phyloP scores from a whole-genome alignment of 2,888 invertebrate species.

The Andrena praecox region DNA sequence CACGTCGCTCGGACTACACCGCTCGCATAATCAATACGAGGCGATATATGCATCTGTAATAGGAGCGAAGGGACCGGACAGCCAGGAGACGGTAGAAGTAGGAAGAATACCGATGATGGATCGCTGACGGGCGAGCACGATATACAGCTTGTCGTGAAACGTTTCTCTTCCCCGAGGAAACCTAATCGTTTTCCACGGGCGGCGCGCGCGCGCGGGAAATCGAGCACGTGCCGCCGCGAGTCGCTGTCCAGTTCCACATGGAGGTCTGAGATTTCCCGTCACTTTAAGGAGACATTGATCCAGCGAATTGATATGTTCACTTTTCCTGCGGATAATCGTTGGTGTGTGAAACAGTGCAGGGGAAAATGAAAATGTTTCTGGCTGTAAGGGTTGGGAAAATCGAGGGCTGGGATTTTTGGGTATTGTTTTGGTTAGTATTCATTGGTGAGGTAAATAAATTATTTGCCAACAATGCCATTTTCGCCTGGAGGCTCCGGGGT shows the following conservation, averaged over 20 bases:
- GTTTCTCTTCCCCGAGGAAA: not conserved
- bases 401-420: too few species aligned
- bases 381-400: too few species aligned
- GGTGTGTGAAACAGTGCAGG: too few species aligned
- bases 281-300: too few species aligned
- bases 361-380: too few species aligned
- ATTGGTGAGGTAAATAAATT: too few species aligned
- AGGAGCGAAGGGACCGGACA: constrained; percentile 61
- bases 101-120: constrained; percentile 55
- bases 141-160: constrained; percentile 34
- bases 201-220: constrained; percentile 10
- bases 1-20: constrained; percentile 68
- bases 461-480: too few species aligned
- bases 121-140: constrained; percentile 46
- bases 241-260: not conserved
- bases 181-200: constrained; percentile 2
- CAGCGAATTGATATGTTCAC: too few species aligned
- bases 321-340: too few species aligned
- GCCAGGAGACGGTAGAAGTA: constrained; percentile 30
- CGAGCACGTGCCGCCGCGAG: constrained; percentile 13
- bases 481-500: too few species aligned
- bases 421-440: too few species aligned
- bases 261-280: too few species aligned
- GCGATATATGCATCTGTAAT: constrained; percentile 66
- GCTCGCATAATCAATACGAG: constrained; percentile 70